phyloP scores from a whole-genome alignment of 2,797 vertebrate genomes.

The Erpetoichthys calabaricus region DNA sequence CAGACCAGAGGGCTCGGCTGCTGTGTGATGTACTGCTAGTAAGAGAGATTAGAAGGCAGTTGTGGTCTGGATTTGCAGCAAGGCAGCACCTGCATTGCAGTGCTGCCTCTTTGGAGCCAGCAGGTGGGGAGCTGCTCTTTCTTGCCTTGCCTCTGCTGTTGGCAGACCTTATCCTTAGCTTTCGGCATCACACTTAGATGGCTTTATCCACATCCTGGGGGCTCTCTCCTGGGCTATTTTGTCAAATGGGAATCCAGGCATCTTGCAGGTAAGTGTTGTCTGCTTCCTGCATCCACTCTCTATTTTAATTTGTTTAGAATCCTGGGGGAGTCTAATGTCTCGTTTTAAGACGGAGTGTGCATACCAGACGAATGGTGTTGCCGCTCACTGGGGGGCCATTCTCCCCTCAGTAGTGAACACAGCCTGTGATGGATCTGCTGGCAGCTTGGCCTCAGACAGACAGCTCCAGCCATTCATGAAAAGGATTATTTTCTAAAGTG shows the following conservation, averaged over 20 bases:
- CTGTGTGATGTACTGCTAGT: too few relatives aligned
- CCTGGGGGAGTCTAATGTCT: not conserved
- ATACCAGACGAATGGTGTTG: too few relatives aligned
- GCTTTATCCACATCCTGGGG: conserved; percentile 31
- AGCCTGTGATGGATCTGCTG: not conserved
- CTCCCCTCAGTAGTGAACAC: not conserved
- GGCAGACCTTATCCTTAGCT: not conserved
- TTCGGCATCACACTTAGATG: conserved; percentile 26
- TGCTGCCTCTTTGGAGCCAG: conserved; percentile 58
- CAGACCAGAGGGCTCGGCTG: too few relatives aligned
- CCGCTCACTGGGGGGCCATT: too few relatives aligned
- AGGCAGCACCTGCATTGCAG: conserved; percentile 76
- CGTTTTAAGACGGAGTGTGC: too few relatives aligned
- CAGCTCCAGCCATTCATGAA: too few relatives aligned
- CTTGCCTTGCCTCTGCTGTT: conserved; percentile 17
- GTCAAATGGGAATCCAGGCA: conserved; percentile 43
- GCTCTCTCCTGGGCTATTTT: conserved; percentile 18
- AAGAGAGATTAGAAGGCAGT: too few relatives aligned
- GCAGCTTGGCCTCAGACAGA: too few relatives aligned
- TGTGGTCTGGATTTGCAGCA: not conserved
- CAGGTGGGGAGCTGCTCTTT: conserved; percentile 34
- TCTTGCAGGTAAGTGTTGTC: conserved; percentile 38
- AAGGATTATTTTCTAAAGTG: too few relatives aligned
- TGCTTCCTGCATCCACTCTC: not conserved
- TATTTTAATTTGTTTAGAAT: not conserved